Conservation (phyloP, 2,113 vertebrate genomes). For the Oryctolagus cuniculus region mOryCun1.1 NC_091453.1:115712001-115712500, state of each 20-base stretch:
- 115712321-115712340: background rate
- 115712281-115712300: background rate
- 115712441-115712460: constrained; percentile 68
- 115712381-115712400: constrained; percentile 36
- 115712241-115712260: constrained; percentile 4
- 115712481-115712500: constrained; percentile 48
- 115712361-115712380: constrained; percentile 5
- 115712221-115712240: constrained; percentile 12
- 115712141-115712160: constrained; percentile 75
- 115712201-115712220: constrained; percentile 34
- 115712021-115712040: constrained; percentile 78
- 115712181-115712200: constrained; percentile 62
- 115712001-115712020: constrained; percentile 79
- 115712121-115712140: constrained; percentile 77
- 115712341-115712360: constrained; percentile 49
- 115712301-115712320: background rate
- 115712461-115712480: constrained; percentile 61
- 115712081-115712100: constrained; percentile 79
- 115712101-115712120: constrained; percentile 79
- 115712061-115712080: constrained; percentile 71
- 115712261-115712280: background rate
- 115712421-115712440: constrained; percentile 64
- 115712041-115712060: constrained; percentile 67
- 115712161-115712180: constrained; percentile 50
- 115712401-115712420: constrained; percentile 36